These are phyloP conservation scores for Ctenosaura bakeri DNA, from an alignment of 2,797 vertebrate genomes.

Conservation along the genomic window DNA sequence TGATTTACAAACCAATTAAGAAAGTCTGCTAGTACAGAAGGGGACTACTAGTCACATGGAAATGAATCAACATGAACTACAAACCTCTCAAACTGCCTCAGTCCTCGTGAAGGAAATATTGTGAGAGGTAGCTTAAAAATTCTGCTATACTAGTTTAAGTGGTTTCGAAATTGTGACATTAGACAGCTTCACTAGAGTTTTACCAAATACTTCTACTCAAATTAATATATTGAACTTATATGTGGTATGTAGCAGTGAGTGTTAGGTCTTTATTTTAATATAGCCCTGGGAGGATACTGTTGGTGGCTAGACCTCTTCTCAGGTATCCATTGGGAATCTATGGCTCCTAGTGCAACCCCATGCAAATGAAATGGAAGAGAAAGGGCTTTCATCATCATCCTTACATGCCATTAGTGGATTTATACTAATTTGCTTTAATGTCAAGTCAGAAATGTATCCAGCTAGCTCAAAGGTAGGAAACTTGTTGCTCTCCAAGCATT, in stretches of 20 bases:
- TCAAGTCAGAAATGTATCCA: no score
- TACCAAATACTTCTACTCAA: background rate
- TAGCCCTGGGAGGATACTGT: background rate
- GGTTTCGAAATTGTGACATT: background rate
- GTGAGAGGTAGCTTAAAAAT: background rate
- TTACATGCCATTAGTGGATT: no score
- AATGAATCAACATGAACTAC: slow-evolving; percentile 20
- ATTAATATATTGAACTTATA: background rate
- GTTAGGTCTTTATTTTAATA: no score
- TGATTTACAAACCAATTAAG: slow-evolving; percentile 40
- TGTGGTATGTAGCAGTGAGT: background rate
- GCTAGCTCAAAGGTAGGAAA: no score
- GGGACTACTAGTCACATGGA: background rate
- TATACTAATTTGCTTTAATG: no score
- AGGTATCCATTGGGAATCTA: background rate
- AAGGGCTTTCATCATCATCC: no score
- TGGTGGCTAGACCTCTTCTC: background rate
- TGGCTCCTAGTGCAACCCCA: background rate
- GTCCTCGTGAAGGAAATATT: slow-evolving; percentile 17
- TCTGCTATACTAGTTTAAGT: background rate
- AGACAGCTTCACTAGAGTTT: background rate
- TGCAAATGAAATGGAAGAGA: no score
- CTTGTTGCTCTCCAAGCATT: no score
- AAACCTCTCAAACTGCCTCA: background rate
- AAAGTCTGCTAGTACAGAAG: background rate